Evolutionary conservation across 2,888 invertebrate species (phyloP).

Genomic region (Drosophila neutralis): DNA sequence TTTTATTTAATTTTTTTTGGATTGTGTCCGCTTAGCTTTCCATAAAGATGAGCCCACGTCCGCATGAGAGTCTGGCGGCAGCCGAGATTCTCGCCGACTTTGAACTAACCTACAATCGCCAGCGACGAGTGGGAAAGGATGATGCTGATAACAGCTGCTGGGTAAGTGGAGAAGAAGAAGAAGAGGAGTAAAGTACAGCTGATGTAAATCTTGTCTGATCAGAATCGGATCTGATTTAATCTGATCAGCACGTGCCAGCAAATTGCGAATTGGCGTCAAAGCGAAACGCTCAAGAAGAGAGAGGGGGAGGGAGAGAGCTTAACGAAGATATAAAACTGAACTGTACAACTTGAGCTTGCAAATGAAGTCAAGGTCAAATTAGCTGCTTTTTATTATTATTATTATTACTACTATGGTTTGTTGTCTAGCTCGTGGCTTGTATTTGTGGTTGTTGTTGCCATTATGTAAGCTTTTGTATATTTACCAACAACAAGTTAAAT

Average conservation of each 20-base stretch:
- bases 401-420: not conserved
- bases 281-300: conserved; percentile 16
- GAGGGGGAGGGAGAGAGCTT: conserved; percentile 20
- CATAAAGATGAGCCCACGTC: conserved; percentile 59
- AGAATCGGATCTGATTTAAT: not conserved
- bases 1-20: not conserved
- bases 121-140: conserved; percentile 40
- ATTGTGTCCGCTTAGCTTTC: conserved; percentile 6
- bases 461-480: not conserved
- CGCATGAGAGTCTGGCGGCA: conserved; percentile 53
- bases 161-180: conserved; percentile 40
- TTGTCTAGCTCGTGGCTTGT: conserved; percentile 24
- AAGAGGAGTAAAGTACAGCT: not conserved
- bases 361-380: conserved; percentile 72
- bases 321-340: not conserved
- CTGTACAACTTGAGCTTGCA: conserved; percentile 15
- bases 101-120: conserved; percentile 53
- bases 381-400: conserved; percentile 28
- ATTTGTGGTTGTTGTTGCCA: not conserved
- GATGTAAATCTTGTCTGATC: not conserved
- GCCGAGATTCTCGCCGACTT: conserved; percentile 41
- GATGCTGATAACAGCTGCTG: conserved; percentile 28
- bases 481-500: conserved; percentile 5
- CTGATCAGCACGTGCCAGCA: conserved; percentile 43
- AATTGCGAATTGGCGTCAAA: conserved; percentile 15